Percentiles rank a stretch among this genome's conserved stretches.
Conservation (phyloP, 2,888 invertebrate genomes). For the Cheilosia grossa region DNA sequence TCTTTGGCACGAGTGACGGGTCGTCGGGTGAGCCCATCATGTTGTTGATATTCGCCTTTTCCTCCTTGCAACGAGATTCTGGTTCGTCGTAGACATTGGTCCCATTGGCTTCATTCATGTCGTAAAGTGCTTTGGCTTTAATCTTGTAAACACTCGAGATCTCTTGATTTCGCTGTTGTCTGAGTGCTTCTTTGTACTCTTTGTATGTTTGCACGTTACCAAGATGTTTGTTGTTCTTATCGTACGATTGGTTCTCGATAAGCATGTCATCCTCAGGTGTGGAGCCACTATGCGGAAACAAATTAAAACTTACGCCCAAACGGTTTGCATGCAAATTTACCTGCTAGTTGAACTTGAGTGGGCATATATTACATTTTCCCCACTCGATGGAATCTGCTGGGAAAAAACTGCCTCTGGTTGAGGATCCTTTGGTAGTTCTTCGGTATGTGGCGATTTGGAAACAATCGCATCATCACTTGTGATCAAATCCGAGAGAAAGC, state of each 20-base stretch:
- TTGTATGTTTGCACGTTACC: constrained; percentile 84
- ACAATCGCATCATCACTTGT: constrained; percentile 76
- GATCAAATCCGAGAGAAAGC: constrained; percentile 80
- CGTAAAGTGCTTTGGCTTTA: constrained; percentile 83
- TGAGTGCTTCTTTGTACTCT: constrained; percentile 95
- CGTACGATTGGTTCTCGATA: constrained; percentile 78
- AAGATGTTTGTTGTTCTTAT: constrained; percentile 80
- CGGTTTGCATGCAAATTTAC: constrained; percentile 28
- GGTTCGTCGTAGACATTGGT: constrained; percentile 56
- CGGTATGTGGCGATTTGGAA: constrained; percentile 75
- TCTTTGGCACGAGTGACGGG: constrained; percentile 81
- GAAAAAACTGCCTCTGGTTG: constrained; percentile 31
- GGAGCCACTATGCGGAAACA: constrained; percentile 76
- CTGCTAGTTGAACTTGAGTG: constrained; percentile 80
- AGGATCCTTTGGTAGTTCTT: constrained; percentile 37
- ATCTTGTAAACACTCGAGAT: constrained; percentile 87
- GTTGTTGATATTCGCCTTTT: constrained; percentile 43
- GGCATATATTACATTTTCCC: constrained; percentile 76
- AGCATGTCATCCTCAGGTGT: constrained; percentile 81
- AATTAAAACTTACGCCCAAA: background rate
- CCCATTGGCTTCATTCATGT: constrained; percentile 75
- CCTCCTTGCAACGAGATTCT: constrained; percentile 76
- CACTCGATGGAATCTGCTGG: constrained; percentile 36
- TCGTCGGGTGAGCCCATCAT: constrained; percentile 77
- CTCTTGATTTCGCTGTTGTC: constrained; percentile 92